Conservation (phyloP, 2,888 invertebrate genomes). For the Agrilus mali region DNA sequence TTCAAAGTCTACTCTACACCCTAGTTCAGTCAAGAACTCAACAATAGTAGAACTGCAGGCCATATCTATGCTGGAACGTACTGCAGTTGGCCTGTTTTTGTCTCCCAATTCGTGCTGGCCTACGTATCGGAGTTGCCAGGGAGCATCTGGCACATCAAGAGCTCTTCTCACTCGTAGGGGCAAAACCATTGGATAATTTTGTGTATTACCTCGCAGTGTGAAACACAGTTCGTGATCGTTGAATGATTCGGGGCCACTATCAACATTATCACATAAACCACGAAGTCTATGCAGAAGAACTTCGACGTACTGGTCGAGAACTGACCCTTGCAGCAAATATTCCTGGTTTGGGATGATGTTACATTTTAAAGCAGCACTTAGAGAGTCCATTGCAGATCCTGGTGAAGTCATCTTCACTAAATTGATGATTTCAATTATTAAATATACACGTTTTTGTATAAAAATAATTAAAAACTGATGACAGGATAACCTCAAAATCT, state of each 20-base stretch:
- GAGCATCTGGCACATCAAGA: constrained; percentile 68
- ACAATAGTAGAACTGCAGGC: constrained; percentile 82
- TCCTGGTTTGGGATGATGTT: constrained; percentile 89
- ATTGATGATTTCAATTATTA: background rate
- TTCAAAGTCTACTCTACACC: constrained; percentile 85
- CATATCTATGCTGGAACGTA: constrained; percentile 85
- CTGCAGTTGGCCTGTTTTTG: constrained; percentile 78
- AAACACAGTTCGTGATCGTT: constrained; percentile 90
- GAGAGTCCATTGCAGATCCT: constrained; percentile 61
- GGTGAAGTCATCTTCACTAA: constrained; percentile 17
- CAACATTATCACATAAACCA: constrained; percentile 87
- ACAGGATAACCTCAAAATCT: background rate
- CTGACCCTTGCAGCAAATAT: constrained; percentile 86
- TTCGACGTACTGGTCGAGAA: constrained; percentile 82
- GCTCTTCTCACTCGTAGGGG: constrained; percentile 74
- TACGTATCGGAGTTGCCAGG: constrained; percentile 83
- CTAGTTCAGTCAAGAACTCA: constrained; percentile 85
- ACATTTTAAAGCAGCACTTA: constrained; percentile 66
- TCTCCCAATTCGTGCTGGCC: constrained; percentile 86
- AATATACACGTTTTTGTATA: background rate
- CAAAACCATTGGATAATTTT: constrained; percentile 37
- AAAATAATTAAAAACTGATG: background rate
- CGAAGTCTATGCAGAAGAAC: constrained; percentile 78
- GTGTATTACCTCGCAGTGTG: constrained; percentile 57
- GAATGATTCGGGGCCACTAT: constrained; percentile 81